Conservation (phyloP, 1,140 invertebrate genomes). For the Brachionus manjavacas region DNA sequence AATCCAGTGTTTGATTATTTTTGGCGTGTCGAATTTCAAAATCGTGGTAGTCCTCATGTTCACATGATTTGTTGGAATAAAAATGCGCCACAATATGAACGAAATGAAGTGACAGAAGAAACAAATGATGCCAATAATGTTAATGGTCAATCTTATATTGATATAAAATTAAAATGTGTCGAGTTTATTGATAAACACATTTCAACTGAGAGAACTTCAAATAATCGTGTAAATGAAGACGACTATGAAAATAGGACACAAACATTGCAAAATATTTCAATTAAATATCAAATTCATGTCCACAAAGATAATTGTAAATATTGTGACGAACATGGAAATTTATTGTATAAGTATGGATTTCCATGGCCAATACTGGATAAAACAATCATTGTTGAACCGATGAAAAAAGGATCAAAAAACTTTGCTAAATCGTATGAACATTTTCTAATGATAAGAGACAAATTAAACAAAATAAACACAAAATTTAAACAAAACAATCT, state of each 20-base stretch:
- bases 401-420: background rate
- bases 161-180: background rate
- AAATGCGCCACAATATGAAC: background rate
- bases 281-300: background rate
- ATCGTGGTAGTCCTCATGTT: background rate
- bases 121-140: background rate
- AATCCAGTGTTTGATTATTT: constrained; percentile 6
- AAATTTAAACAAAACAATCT: background rate
- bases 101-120: background rate
- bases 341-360: background rate
- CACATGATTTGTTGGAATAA: background rate
- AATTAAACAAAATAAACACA: background rate
- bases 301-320: background rate
- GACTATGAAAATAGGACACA: background rate
- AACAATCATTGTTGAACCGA: background rate
- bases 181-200: constrained; percentile 14
- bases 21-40: constrained; percentile 25
- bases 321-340: background rate
- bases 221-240: background rate
- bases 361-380: background rate
- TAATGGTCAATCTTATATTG: too few species aligned
- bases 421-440: background rate
- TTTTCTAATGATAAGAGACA: background rate
- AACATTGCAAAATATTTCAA: background rate
- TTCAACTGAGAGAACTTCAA: background rate